Evolutionary conservation across 2,113 vertebrate species (phyloP), one percentile per base, ranked within the genome.

Genomic region (Heterocephalus glaber): DNA sequence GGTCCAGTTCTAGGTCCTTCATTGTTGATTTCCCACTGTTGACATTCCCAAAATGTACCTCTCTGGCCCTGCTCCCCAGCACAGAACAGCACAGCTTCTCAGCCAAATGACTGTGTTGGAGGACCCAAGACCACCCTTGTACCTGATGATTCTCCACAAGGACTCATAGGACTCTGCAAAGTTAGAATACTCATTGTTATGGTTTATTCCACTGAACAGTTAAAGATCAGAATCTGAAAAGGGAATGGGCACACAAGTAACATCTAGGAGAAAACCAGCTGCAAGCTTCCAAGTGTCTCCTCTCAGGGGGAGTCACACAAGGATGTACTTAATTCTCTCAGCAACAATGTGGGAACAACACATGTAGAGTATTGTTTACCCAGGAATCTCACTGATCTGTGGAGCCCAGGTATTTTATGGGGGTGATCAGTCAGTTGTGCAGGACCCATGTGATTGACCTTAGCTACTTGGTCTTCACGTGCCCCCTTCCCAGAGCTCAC

Each of bases 181-280:
- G 41, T 47, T 86, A 24, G n/a, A 33, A 5, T 22, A 10, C 33
- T 54, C 61, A 2, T 1, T 0, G 35, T 49, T 44, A 35, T 17
- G 6, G 13, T 44, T 79, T 24, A 49, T 49, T 65, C 88, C 19
- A 58, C 30, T 58, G 38, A 68, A 38, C 41, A 65, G 44, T 38
- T 5, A 56, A 7, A 60, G n/a, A 56, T 84, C 38, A 30, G 54
- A 44, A 44, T 54, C 52, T 72, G 38, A 72, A 52, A 54, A 70
- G 30, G 19, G 44, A 82, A 76, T 76, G 86, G 58, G 24, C 6
- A 6, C 2, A 30, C 19, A 26, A 22, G 17, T 35, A 19, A 41
- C 58, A 17, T n/a, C 63, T 4, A 65, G 35, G 82, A 90, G 81
- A 82, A 68, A 72, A 61, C 11, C 47, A 80, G n/a, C 22, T 30